Conservation (phyloP, 2,888 invertebrate genomes). For the Gymnoscelis rufifasciata region DNA sequence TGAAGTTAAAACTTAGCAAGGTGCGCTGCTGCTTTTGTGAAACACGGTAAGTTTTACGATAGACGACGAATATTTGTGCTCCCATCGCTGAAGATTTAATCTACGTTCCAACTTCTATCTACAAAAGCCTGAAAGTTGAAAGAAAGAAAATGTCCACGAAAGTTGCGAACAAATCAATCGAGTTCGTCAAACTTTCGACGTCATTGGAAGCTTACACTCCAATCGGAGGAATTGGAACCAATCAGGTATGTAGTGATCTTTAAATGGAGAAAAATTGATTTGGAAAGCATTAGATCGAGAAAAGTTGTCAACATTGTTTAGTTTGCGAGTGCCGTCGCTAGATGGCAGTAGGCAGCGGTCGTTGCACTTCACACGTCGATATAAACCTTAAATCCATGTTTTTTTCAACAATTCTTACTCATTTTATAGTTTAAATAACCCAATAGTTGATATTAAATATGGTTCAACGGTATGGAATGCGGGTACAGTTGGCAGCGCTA, state of each 20-base stretch:
- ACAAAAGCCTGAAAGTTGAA: too few relatives aligned
- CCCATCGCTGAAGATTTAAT: too few relatives aligned
- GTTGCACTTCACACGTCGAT: constrained; percentile 41
- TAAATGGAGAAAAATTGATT: not conserved
- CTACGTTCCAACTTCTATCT: too few relatives aligned
- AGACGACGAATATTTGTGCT: not conserved
- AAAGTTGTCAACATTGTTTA: constrained; percentile 13
- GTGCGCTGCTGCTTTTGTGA: not conserved
- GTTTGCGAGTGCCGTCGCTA: constrained; percentile 28
- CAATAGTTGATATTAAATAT: too few relatives aligned
- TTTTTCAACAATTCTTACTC: too few relatives aligned
- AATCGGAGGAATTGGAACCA: too few relatives aligned
- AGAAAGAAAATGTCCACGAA: too few relatives aligned
- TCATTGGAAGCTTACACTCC: too few relatives aligned
- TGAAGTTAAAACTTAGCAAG: constrained; percentile 19
- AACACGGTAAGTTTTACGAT: not conserved
- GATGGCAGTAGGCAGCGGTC: constrained; percentile 38
- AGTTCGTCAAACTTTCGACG: too few relatives aligned
- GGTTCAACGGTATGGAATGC: not conserved
- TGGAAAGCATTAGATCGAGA: constrained; percentile 2
- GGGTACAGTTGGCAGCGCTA: not conserved
- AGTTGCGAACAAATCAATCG: too few relatives aligned
- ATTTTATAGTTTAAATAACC: too few relatives aligned
- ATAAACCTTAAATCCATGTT: too few relatives aligned
- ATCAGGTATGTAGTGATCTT: not conserved